Evolutionary conservation across 2,888 invertebrate species (phyloP).

Genomic region (Mantis religiosa): DNA sequence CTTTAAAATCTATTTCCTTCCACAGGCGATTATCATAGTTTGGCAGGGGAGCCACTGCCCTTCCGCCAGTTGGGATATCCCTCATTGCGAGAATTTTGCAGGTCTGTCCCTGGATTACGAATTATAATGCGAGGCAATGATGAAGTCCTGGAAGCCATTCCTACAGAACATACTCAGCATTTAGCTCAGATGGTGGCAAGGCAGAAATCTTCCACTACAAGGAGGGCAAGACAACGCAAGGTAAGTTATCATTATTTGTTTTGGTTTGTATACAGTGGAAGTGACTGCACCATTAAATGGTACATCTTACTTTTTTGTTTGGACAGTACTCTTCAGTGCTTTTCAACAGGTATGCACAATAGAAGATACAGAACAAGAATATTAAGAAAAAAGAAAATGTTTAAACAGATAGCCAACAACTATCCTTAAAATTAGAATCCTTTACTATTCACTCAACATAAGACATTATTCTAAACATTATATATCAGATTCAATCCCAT

Average conservation of each 20-base stretch:
- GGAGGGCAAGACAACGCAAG: constrained; percentile 25
- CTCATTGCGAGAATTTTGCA: not conserved
- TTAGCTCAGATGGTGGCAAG: constrained; percentile 46
- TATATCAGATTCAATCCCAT: no score
- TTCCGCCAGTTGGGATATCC: not conserved
- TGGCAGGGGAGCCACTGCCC: not conserved
- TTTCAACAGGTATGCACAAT: no score
- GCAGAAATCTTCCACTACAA: constrained; percentile 40
- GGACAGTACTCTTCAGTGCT: no score
- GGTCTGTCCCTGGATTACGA: not conserved
- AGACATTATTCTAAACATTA: no score
- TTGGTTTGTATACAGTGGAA: no score
- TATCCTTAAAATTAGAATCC: no score
- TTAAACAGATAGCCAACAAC: no score
- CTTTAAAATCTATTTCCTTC: not conserved
- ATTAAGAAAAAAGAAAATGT: no score
- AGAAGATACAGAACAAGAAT: no score
- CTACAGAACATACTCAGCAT: constrained; percentile 57
- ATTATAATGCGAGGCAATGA: constrained; percentile 46
- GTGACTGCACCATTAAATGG: no score
- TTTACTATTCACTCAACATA: no score
- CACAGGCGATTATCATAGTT: not conserved
- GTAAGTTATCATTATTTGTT: not conserved
- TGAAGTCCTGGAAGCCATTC: constrained; percentile 54
- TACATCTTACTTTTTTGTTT: no score